These are phyloP conservation scores for Notodonta ziczac DNA, from an alignment of 2,888 invertebrate genomes.

Conservation along the genomic window DNA sequence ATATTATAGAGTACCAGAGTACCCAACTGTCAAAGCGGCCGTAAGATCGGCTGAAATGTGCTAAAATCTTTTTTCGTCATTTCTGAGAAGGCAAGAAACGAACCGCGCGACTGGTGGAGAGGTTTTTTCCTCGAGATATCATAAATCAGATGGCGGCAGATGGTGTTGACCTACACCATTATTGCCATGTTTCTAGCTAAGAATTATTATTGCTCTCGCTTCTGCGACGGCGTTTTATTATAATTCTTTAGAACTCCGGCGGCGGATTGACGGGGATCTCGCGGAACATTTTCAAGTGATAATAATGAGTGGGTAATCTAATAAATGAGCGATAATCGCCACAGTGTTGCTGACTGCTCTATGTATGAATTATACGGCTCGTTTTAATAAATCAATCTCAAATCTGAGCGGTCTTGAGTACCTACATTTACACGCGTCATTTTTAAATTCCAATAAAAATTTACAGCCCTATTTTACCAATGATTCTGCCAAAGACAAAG, in stretches of 20 bases:
- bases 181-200: constrained; percentile 75
- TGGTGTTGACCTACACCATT: constrained; percentile 79
- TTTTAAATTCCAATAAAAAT: too few relatives aligned
- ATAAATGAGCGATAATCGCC: too few relatives aligned
- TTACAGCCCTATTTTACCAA: too few relatives aligned
- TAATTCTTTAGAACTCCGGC: constrained; percentile 44
- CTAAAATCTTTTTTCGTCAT: constrained; percentile 68
- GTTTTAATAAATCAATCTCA: too few relatives aligned
- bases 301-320: not conserved
- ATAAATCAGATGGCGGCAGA: constrained; percentile 79
- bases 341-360: too few relatives aligned
- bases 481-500: too few relatives aligned
- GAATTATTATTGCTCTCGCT: constrained; percentile 70
- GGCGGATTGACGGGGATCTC: constrained; percentile 8
- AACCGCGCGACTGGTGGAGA: constrained; percentile 53
- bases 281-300: constrained; percentile 1
- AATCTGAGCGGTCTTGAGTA: too few relatives aligned
- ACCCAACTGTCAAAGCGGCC: constrained; percentile 28
- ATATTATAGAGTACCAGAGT: constrained; percentile 2
- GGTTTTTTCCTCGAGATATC: constrained; percentile 70
- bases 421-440: too few relatives aligned
- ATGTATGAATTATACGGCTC: too few relatives aligned
- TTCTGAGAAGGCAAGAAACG: constrained; percentile 62
- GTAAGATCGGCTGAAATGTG: constrained; percentile 52
- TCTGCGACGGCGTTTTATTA: constrained; percentile 52